A percentile compares a stretch with the other conserved stretches of the same genome.
Conservation (phyloP, 2,113 vertebrate species). For the Paraplagusia blochii region DNA sequence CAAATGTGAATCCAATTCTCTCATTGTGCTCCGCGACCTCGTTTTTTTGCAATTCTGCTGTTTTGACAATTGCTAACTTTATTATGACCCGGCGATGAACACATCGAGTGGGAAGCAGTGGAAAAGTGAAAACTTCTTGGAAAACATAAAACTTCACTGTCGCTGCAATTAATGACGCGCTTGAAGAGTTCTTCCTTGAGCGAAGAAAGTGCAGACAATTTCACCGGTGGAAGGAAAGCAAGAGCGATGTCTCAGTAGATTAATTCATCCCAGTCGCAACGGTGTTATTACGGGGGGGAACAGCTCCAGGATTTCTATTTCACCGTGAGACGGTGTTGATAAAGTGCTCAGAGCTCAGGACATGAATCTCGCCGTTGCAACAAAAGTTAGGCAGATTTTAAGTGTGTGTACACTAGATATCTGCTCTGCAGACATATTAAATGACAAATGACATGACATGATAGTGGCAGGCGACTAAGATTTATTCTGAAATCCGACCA, state of each 20-base stretch:
- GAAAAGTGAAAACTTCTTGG: conserved; percentile 32
- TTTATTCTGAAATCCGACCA: conserved; percentile 71
- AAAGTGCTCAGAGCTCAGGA: conserved; percentile 51
- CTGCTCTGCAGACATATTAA: conserved; percentile 67
- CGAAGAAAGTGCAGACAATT: conserved; percentile 46
- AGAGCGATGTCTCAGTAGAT: conserved; percentile 57
- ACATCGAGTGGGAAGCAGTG: conserved; percentile 14
- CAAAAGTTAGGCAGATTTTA: conserved; percentile 55
- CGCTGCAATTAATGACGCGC: conserved; percentile 49
- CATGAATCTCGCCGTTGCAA: conserved; percentile 55
- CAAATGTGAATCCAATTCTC: conserved; percentile 28
- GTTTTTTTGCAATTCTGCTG: conserved; percentile 3
- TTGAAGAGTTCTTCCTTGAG: conserved; percentile 43
- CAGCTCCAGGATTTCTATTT: conserved; percentile 60
- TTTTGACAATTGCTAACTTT: conserved; percentile 57
- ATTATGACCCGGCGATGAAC: conserved; percentile 38
- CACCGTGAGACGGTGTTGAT: conserved; percentile 47
- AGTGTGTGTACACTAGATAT: conserved; percentile 64
- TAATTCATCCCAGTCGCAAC: conserved; percentile 46
- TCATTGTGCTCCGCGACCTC: conserved; percentile 9
- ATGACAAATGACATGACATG: conserved; percentile 71
- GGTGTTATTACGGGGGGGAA: conserved; percentile 53
- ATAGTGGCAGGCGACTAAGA: conserved; percentile 68
- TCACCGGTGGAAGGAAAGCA: conserved; percentile 51
- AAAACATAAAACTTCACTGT: conserved; percentile 49